Conservation (phyloP, 1,140 invertebrate genomes). For the Pseudobourletiella spinata region DNA sequence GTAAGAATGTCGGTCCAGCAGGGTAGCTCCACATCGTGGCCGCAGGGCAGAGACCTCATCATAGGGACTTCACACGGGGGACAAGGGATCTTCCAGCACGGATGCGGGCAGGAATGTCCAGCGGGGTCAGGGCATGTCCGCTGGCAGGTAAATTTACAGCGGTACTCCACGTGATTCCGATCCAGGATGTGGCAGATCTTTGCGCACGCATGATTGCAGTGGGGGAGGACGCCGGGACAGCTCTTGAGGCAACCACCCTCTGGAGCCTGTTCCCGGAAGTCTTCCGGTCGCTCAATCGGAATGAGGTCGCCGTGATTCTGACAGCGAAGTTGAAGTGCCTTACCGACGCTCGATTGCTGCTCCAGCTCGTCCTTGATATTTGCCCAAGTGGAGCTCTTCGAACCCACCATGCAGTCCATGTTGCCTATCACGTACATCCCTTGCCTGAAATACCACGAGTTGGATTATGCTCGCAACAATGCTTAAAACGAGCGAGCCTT, state of each 20-base stretch:
- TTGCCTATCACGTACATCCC: constrained; percentile 55
- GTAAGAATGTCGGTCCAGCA: constrained; percentile 7
- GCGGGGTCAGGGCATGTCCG: background rate
- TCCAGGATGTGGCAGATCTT: constrained; percentile 28
- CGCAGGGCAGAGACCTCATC: background rate
- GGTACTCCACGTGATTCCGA: constrained; percentile 20
- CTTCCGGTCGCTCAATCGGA: constrained; percentile 1
- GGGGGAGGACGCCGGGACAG: constrained; percentile 14
- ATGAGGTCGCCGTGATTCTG: constrained; percentile 13
- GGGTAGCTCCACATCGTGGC: background rate
- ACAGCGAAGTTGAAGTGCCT: constrained; percentile 38
- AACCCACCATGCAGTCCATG: constrained; percentile 48
- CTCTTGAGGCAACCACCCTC: constrained; percentile 31
- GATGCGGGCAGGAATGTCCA: constrained; percentile 8
- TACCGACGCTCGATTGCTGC: constrained; percentile 28
- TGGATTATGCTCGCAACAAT: background rate
- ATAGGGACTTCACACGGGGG: background rate
- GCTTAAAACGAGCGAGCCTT: background rate
- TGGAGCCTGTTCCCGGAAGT: constrained; percentile 14
- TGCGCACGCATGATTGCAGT: constrained; percentile 23
- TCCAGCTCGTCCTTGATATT: constrained; percentile 19
- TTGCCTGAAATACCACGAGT: constrained; percentile 41
- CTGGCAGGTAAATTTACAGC: constrained; percentile 17
- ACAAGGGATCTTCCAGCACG: constrained; percentile 1
- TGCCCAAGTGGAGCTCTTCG: constrained; percentile 23